Evolutionary conservation across 2,888 invertebrate species (phyloP).

Genomic region (Eueremaeus valkanovi): DNA sequence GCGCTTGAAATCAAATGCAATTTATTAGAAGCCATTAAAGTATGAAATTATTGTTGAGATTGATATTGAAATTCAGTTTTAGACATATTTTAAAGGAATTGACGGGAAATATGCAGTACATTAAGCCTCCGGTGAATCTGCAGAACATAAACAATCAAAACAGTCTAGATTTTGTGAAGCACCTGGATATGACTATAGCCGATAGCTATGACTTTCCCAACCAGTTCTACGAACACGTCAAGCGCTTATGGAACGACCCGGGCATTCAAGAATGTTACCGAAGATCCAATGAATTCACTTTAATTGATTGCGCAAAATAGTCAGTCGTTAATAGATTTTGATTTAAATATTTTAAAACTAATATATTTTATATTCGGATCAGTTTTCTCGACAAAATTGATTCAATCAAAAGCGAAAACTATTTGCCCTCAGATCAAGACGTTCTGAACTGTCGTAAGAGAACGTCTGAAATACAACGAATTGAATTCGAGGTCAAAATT

Average conservation of each 20-base stretch:
- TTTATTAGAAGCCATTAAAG: constrained; percentile 69
- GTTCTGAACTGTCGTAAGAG: constrained; percentile 70
- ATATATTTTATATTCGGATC: constrained; percentile 43
- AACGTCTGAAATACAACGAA: constrained; percentile 69
- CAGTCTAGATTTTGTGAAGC: constrained; percentile 53
- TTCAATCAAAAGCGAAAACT: constrained; percentile 62
- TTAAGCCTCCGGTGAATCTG: constrained; percentile 49
- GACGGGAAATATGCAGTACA: constrained; percentile 50
- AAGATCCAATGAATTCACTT: constrained; percentile 70
- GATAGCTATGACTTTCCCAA: constrained; percentile 51
- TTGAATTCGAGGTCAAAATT: constrained; percentile 67
- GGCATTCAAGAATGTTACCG: constrained; percentile 67
- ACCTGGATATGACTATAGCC: constrained; percentile 45
- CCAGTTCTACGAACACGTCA: constrained; percentile 69
- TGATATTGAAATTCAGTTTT: background rate
- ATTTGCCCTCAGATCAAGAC: constrained; percentile 67
- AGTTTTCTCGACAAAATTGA: constrained; percentile 72
- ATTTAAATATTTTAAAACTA: background rate
- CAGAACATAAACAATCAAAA: constrained; percentile 55
- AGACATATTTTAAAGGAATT: constrained; percentile 49
- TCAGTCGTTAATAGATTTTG: constrained; percentile 56
- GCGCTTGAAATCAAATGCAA: constrained; percentile 66
- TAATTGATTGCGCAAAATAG: constrained; percentile 78
- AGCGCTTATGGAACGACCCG: constrained; percentile 65
- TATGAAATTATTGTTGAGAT: constrained; percentile 48